Evolutionary conservation across 2,888 invertebrate genomes (phyloP), one percentile per base, ranked within the genome.

Genomic region (Heteromyza rotundicornis): DNA sequence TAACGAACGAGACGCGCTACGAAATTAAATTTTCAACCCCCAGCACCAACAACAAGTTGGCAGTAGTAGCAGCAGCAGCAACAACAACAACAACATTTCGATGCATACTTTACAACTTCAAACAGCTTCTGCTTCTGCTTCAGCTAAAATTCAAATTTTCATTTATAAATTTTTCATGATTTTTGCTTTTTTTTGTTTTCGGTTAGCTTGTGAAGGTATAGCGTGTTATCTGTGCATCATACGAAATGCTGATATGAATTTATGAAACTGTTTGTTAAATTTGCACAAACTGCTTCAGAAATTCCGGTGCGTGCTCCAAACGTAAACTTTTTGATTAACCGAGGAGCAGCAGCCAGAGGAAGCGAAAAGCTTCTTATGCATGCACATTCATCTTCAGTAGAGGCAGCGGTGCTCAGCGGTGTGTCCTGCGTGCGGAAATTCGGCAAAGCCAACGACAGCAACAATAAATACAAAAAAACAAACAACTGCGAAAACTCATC

Each of bases 311-410:
- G 22, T 59, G 60, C 60, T 68, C 50, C 62, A 61, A 44, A 57
- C 24, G 57, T 23, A 14, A 53, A 57, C 53, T 49, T 62, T 47
- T 57, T 57, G 56, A 57, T 61, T 57, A 61, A 57, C 56, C 57
- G 50, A 40, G 20, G 24, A 44, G 1, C 32, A 14, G 14, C 32
- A 54, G 32, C 17, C 47, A 32, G 19, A 20, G n/a, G n/a, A n/a
- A n/a, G 40, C 36, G 35, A 14, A 14, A 51, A 23, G 23, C 32
- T 27, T 16, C 47, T 32, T 47, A 17, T 57, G 47, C 32, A 57
- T 49, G 63, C 63, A 64, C 62, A 62, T 62, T 63, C 53, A 52
- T 60, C 57, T 57, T 40, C 16, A 24, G 17, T 23, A 17, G 27
- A 47, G 24, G n/a, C 14, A 14, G 23, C 14, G 16, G 14, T n/a